Evolutionary conservation across 2,888 invertebrate species (phyloP).

Genomic region (Apamea sordens): DNA sequence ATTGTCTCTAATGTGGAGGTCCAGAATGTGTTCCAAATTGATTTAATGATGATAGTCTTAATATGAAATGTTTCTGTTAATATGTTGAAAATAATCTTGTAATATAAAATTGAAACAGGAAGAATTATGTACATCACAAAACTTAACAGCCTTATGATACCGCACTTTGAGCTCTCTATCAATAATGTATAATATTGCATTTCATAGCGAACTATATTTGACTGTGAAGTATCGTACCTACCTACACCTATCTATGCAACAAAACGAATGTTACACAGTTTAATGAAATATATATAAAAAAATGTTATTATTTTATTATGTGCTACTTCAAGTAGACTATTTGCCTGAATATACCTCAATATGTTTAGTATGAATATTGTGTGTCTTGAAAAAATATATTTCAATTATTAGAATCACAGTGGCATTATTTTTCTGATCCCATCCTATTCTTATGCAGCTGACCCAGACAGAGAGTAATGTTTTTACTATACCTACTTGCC

Average conservation of each 20-base stretch:
- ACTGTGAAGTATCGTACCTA: slow-evolving; percentile 73
- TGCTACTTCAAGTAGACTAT: slow-evolving; percentile 84
- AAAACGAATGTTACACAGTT: slow-evolving; percentile 73
- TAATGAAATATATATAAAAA: slow-evolving; percentile 76
- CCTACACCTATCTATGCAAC: slow-evolving; percentile 70
- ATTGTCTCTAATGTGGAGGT: slow-evolving; percentile 77
- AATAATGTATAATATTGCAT: slow-evolving; percentile 76
- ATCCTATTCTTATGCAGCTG: neutral
- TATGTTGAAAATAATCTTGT: slow-evolving; percentile 55
- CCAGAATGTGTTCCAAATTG: slow-evolving; percentile 87
- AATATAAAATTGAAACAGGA: slow-evolving; percentile 67
- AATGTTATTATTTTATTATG: slow-evolving; percentile 82
- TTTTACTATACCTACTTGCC: neutral
- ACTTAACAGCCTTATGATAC: slow-evolving; percentile 72
- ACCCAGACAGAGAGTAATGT: neutral
- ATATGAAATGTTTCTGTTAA: slow-evolving; percentile 79
- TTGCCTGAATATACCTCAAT: slow-evolving; percentile 89
- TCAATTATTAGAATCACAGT: slow-evolving; percentile 82
- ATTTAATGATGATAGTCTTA: slow-evolving; percentile 82
- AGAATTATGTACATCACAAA: slow-evolving; percentile 77
- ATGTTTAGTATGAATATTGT: slow-evolving; percentile 87
- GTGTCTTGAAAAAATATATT: slow-evolving; percentile 87
- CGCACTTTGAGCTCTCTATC: slow-evolving; percentile 82
- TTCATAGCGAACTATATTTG: slow-evolving; percentile 77
- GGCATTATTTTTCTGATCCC: slow-evolving; percentile 73